Conservation (phyloP, 2,113 vertebrate species). For the Cervus canadensis region DNA sequence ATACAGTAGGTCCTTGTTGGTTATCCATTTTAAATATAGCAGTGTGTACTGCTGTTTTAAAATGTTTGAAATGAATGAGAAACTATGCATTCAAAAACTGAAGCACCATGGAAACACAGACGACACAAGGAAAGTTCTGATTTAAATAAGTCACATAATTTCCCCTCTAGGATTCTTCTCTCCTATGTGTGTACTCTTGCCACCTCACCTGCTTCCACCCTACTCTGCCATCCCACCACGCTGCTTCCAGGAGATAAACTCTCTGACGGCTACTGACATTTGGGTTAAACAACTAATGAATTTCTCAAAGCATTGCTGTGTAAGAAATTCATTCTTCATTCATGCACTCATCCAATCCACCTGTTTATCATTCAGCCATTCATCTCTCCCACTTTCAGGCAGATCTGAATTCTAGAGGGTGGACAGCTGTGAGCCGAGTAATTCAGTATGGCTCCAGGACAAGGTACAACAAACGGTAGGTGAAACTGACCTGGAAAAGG, state of each 20-base stretch:
- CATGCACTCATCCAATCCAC: neutral
- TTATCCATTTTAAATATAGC: neutral
- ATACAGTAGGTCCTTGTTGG: neutral
- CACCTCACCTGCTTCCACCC: neutral
- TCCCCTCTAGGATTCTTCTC: neutral
- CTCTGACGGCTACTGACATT: neutral
- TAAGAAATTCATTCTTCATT: neutral
- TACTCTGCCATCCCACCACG: rapidly evolving
- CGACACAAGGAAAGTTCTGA: neutral
- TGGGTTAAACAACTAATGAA: neutral
- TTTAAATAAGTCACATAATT: neutral
- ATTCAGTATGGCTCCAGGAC: neutral
- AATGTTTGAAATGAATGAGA: constrained; percentile 15
- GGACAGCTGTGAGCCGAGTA: neutral
- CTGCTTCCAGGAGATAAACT: neutral
- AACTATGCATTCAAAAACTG: neutral
- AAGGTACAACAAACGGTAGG: neutral
- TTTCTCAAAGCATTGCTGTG: neutral
- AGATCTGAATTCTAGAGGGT: neutral
- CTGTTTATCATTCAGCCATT: neutral
- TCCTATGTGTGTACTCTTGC: neutral
- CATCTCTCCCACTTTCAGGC: neutral
- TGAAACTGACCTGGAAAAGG: neutral
- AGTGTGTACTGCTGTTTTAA: neutral
- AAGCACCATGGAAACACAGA: neutral